These are phyloP conservation scores for Jordanella pulchra DNA, from an alignment of 2,797 vertebrate species.

Conservation along the genomic window DNA sequence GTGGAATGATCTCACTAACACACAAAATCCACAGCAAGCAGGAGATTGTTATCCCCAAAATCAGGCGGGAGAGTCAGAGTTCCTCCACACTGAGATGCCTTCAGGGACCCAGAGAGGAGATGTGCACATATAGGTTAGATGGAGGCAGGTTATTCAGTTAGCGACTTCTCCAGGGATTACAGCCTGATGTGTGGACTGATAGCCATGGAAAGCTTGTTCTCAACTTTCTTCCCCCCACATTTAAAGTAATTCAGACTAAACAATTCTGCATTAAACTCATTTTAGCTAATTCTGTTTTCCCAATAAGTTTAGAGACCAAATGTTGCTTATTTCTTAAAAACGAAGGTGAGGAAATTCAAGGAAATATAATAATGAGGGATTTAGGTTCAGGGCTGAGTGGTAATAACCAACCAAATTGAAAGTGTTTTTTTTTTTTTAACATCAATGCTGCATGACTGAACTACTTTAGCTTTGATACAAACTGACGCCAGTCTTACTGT, in stretches of 20 bases:
- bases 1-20: slow-evolving; percentile 42
- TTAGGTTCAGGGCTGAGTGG: neutral
- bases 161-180: slow-evolving; percentile 26
- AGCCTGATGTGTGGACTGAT: slow-evolving; percentile 6
- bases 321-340: neutral
- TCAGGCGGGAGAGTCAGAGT: slow-evolving; percentile 34
- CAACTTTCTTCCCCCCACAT: neutral
- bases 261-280: neutral
- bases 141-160: slow-evolving; percentile 31
- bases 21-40: slow-evolving; percentile 62
- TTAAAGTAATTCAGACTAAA: slow-evolving; percentile 6
- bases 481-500: neutral
- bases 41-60: slow-evolving; percentile 34
- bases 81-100: slow-evolving; percentile 17
- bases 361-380: neutral
- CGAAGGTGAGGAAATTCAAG: neutral
- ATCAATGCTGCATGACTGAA: neutral
- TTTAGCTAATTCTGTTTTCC: neutral
- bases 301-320: neutral
- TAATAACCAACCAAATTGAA: neutral
- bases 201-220: slow-evolving; percentile 1
- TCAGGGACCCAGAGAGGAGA: slow-evolving; percentile 10
- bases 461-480: neutral
- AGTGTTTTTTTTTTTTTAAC: too few relatives aligned
- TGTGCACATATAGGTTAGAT: slow-evolving; percentile 14